Evolutionary conservation across 2,888 invertebrate genomes (phyloP), one percentile per base, ranked within the genome.

Genomic region (Spilarctia lutea): DNA sequence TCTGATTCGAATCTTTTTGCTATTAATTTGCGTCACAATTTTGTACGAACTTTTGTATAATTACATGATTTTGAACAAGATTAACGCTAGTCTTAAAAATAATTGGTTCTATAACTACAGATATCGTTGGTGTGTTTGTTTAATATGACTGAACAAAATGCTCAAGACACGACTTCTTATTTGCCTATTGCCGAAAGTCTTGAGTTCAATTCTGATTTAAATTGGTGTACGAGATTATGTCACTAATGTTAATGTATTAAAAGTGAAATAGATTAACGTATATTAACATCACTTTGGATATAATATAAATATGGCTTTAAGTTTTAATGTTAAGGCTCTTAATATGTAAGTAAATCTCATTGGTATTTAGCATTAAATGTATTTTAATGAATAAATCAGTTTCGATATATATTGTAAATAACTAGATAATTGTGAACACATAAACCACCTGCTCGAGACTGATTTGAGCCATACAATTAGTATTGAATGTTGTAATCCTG

Each of bases 401-500:
- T 92, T 93, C 89, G 88, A 86, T 87, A 85, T 83, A 86, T 87
- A 85, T 83, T 89, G 89, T 92, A 90, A 87, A 90, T 91, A 90
- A 86, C 83, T 88, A 89, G 80, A 84, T 87, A 85, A 78, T 83
- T 80, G 75, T 83, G 78, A 79, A 66, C 84, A 79, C 72, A 79
- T 74, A 83, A 83, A 91, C 91, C 91, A 92, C 91, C 91, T 89
- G 89, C 84, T 92, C 89, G 93, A 91, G 92, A 94, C 94, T 94
- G 94, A 94, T 91, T 85, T 91, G 87, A 89, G 94, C 94, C 94
- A 94, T 94, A 93, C 86, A 84, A 82, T 88, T 85, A 88, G 86
- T 89, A 87, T 89, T 88, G 81, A 86, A 75, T 80, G 74, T 81
- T 82, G 73, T 81, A 72, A 76, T 72, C 75, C 71, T 80, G 74